Base-by-base conservation (phyloP, 2,797 vertebrate species). In the Heterohyrax brucei region DNA sequence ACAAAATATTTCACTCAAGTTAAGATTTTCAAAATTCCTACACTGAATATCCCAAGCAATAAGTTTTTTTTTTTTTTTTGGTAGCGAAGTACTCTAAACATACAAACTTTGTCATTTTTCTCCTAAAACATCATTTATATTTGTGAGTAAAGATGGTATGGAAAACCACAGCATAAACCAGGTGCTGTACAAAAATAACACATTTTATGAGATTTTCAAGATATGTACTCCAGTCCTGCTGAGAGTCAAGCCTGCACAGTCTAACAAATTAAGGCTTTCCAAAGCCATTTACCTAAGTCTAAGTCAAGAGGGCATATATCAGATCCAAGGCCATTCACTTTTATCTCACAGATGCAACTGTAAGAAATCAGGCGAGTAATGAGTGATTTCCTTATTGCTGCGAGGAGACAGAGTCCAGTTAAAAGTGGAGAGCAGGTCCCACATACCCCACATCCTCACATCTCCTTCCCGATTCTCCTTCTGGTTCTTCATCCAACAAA, bases 1-100 rank as follows among this genome's bases (percentile, higher is more conserved):
- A 96, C 62, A 48, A 70, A 96, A 97, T 66, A 73, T 80, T 95
- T 95, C 89, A 93, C 72, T 78, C 61, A 94, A 93, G n/a, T 0
- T 68, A n/a, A 84, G 56, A 93, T 72, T 64, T 78, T 8, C 33
- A 46, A 89, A 91, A 93, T 16, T 79, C 92, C 73, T 44, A 75
- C n/a, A 85, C 2, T 59, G 64, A 89, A 93, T 39, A 48, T 56
- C 21, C 92, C 66, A 75, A 84, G 79, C 70, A 92, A 10, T 28
- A 5, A 83, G 22, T 8, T 18, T 12, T 80, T 84, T 77, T 88
- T 61, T 83, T 56, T 64, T 80, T 83, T 39, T 39, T 39, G 2
- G 39, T 39, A 39, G 44, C 5, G 91, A 92, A 68, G 44, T 28
- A 93, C 62, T 92, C 91, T 84, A 80, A 96, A 88, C 24, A 86